Evolutionary conservation across 2,888 invertebrate species (phyloP), one percentile per base, ranked within the genome.

Genomic region (Dione juno): DNA sequence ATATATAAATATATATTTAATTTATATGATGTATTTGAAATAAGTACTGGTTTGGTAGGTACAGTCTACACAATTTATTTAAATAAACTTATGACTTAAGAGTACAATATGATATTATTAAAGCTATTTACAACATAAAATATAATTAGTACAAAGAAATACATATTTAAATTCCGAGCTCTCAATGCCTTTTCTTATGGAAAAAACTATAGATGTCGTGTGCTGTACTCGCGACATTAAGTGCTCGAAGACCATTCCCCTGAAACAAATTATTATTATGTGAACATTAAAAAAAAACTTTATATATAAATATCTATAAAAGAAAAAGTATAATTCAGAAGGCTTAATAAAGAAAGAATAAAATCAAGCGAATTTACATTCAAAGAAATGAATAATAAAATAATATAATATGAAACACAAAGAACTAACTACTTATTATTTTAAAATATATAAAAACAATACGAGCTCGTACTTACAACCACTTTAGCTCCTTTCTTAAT

Each of bases 141-240:
- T 11, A 21, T 50, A 21, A 21, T 0, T 21, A 21, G 11, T 52
- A 11, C 13, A 1, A 28, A 37, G 13, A 58, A 19, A 58, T 13
- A 58, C 16, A 10, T 58, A 7, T 16, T 37, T 11, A 16, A 16
- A 28, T 11, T 14, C 6, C 14, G n/a, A 41, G 52, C 14, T 50
- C 45, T 65, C 64, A 74, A 61, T 79, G 71, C 64, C 74, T 75
- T 63, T 75, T 76, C 53, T 71, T 75, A 57, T 69, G 74, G 48
- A 78, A 69, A 8, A 70, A 67, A 28, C 76, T 80, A 68, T 77
- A 80, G n/a, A 87, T 77, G 67, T 88, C 86, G 71, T 87, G 81
- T 0, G 80, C 83, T n/a, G 86, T 84, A 69, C 78, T 83, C 16
- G 84, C 86, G 64, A 86, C 77, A 72, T 84, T 84, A 43, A 87